Evolutionary conservation across 2,113 vertebrate species (phyloP).

Genomic region (Accipiter cooperii): DNA sequence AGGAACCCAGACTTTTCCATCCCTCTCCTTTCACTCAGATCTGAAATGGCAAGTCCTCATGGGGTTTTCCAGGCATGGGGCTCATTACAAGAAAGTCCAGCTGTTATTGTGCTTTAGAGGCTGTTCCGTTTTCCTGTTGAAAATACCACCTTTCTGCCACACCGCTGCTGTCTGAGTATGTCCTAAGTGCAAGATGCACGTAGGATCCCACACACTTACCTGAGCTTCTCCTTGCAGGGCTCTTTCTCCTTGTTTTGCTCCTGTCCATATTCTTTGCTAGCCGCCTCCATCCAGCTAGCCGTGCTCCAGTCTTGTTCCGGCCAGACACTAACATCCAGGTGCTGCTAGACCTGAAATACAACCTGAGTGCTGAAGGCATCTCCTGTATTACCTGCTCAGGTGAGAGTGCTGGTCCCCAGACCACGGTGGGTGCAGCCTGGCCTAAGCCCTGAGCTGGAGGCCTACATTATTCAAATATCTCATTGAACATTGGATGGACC

Average conservation of each 20-base stretch:
- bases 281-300: conserved; percentile 88
- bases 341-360: conserved; percentile 91
- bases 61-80: not conserved
- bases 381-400: conserved; percentile 96
- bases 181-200: too few relatives aligned
- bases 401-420: conserved; percentile 49
- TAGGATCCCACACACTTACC: not conserved
- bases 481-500: not conserved
- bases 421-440: not conserved
- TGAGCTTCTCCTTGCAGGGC: conserved; percentile 66
- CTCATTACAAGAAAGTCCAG: not conserved
- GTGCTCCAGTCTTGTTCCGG: conserved; percentile 88
- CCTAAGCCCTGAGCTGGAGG: not conserved
- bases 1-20: not conserved
- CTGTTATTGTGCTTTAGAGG: not conserved
- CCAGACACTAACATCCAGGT: conserved; percentile 94
- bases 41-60: not conserved
- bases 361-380: conserved; percentile 94
- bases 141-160: not conserved
- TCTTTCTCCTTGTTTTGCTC: conserved; percentile 83
- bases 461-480: not conserved
- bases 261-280: conserved; percentile 87
- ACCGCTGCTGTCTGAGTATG: not conserved
- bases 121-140: not conserved
- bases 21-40: not conserved